Evolutionary conservation across 2,113 vertebrate species (phyloP).

Genomic region (Caranx melampygus): DNA sequence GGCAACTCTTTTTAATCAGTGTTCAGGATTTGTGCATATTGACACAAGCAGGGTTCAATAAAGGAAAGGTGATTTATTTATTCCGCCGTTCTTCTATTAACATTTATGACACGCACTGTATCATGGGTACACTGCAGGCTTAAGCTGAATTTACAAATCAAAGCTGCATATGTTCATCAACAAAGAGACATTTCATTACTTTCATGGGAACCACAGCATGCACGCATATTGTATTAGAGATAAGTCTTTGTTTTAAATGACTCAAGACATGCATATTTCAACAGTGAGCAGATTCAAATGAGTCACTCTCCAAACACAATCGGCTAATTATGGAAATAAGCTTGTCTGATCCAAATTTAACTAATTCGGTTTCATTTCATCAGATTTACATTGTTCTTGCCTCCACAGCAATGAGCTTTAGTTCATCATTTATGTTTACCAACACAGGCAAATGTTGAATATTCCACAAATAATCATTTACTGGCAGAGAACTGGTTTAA

Average conservation of each 20-base stretch:
- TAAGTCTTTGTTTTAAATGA: slow-evolving; percentile 61
- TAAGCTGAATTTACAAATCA: slow-evolving; percentile 23
- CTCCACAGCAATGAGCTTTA: slow-evolving; percentile 5
- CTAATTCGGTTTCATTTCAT: slow-evolving; percentile 62
- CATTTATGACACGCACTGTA: neutral
- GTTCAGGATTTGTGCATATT: neutral
- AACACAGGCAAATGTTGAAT: slow-evolving; percentile 33
- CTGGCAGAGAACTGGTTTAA: slow-evolving; percentile 42
- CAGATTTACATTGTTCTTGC: slow-evolving; percentile 55
- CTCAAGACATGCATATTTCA: slow-evolving; percentile 69
- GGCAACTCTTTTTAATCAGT: neutral
- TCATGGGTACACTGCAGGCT: neutral
- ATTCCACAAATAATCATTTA: slow-evolving; percentile 46
- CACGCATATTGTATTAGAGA: slow-evolving; percentile 44
- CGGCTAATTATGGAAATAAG: slow-evolving; percentile 74
- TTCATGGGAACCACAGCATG: slow-evolving; percentile 18
- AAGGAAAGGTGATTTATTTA: neutral
- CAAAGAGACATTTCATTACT: slow-evolving; percentile 38
- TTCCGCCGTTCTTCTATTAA: neutral
- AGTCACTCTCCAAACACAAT: slow-evolving; percentile 72
- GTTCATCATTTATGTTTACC: slow-evolving; percentile 44
- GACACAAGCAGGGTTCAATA: neutral
- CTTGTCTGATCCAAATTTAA: slow-evolving; percentile 65
- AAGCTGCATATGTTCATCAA: neutral
- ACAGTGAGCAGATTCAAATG: slow-evolving; percentile 61